Evolutionary conservation across 2,888 invertebrate species (phyloP), one percentile per base, ranked within the genome.

Genomic region (Brachynemurus nebulosus): DNA sequence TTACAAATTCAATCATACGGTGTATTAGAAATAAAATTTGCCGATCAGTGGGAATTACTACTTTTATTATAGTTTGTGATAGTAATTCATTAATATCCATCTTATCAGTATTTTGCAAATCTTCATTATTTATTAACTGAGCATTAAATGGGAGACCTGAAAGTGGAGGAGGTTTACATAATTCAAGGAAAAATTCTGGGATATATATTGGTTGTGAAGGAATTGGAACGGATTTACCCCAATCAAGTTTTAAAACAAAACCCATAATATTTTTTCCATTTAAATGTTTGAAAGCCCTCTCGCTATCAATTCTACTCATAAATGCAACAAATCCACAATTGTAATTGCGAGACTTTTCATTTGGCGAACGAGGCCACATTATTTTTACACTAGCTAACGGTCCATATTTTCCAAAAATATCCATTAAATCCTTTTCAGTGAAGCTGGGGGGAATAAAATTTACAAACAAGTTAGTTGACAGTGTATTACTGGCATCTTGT

Each of bases 321-420:
- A 88, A 98, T 0, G 98, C 98, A 4, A 99, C 97, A 68, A 99
- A 98, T 11, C 98, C 98, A 65, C 97, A 97, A 67, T 97, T 95
- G 46, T 95, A 74, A 4, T 92, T 92, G 39, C 96, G 72, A 6
- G 89, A 84, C 65, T 92, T 88, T 66, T 98, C 97, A 66, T 98
- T 97, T 54, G 98, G 96, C 0, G 92, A 91, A 17, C 97, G 76
- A 11, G 98, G 98, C 93, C 97, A 98, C 93, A 99, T 96, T 51
- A 99, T 96, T 75, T 99, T 99, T 49, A 98, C 93, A 61, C 95
- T 96, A 4, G 98, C 98, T 48, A 99, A 69, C 1, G 98, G 97
- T 0, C 98, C 98, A 67, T 84, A 95, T 45, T 89, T 82, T 0
- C 98, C 98, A 68, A 99, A 99, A 48, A 93, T 78, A 68, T 97